Conservation (phyloP, 2,113 vertebrate species). For the Halcyon malimbica region DNA sequence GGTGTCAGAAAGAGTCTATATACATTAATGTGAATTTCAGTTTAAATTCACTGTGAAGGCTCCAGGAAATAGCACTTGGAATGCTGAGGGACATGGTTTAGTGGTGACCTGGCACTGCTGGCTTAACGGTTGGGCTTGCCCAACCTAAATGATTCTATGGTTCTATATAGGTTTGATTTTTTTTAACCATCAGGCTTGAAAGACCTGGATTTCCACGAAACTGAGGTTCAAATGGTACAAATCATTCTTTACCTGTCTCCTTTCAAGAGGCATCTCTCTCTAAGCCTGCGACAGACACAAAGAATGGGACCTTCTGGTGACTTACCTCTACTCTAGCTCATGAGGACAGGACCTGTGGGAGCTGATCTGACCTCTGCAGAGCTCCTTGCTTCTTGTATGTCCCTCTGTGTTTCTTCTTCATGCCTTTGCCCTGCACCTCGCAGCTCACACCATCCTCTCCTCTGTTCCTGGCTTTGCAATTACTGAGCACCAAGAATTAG, state of each 20-base stretch:
- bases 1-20: accelerated
- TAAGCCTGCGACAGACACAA: background rate
- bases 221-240: accelerated
- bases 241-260: background rate
- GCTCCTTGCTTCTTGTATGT: accelerated
- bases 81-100: too few species aligned
- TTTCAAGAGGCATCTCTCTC: background rate
- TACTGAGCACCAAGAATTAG: background rate
- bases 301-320: accelerated
- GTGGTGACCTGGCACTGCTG: too few species aligned
- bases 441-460: accelerated
- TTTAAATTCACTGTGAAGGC: background rate
- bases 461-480: background rate
- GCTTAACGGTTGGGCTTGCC: too few species aligned
- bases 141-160: too few species aligned
- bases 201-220: background rate
- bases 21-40: accelerated
- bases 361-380: background rate
- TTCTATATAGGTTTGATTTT: accelerated
- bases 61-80: background rate
- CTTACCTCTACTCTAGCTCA: background rate
- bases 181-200: accelerated
- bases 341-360: background rate
- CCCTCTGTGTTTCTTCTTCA: background rate
- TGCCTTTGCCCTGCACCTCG: accelerated